Evolutionary conservation across 2,888 invertebrate species (phyloP).

Genomic region (Physocephala rufipes): DNA sequence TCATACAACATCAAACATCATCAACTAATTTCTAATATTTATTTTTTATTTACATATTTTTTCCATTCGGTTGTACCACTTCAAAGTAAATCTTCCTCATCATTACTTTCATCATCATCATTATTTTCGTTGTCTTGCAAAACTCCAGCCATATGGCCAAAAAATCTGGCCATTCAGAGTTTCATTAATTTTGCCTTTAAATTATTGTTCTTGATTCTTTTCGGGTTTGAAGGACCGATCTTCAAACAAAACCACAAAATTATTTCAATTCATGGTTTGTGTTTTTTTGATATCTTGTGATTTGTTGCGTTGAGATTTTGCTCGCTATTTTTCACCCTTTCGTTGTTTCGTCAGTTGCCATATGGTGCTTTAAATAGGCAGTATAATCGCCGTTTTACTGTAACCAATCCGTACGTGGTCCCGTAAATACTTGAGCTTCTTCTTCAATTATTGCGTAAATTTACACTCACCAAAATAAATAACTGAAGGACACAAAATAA

Average conservation of each 20-base stretch:
- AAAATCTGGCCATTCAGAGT: conserved; percentile 41
- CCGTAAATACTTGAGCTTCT: not conserved
- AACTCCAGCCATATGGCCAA: conserved; percentile 53
- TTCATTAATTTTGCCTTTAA: conserved; percentile 36
- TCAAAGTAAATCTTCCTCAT: conserved; percentile 19
- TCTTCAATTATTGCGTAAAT: not conserved
- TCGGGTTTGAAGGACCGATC: not conserved
- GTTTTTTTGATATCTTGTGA: too few relatives aligned
- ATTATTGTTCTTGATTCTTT: not conserved
- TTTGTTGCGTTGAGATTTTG: not conserved
- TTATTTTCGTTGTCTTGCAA: not conserved
- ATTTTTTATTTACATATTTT: not conserved
- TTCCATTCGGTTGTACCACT: conserved; percentile 20
- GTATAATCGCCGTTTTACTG: conserved; percentile 20
- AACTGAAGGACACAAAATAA: conserved; percentile 22
- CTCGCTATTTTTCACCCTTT: too few relatives aligned
- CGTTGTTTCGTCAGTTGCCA: conserved; percentile 52
- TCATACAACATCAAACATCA: not conserved
- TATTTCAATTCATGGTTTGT: not conserved
- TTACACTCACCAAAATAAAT: conserved; percentile 41
- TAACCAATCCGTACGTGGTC: conserved; percentile 20
- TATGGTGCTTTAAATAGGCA: conserved; percentile 42
- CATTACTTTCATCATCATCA: too few relatives aligned
- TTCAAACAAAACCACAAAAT: conserved; percentile 14
- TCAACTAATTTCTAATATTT: conserved; percentile 1